phyloP scores from a whole-genome alignment of 2,888 invertebrate species.

The Colletes collaris region DNA sequence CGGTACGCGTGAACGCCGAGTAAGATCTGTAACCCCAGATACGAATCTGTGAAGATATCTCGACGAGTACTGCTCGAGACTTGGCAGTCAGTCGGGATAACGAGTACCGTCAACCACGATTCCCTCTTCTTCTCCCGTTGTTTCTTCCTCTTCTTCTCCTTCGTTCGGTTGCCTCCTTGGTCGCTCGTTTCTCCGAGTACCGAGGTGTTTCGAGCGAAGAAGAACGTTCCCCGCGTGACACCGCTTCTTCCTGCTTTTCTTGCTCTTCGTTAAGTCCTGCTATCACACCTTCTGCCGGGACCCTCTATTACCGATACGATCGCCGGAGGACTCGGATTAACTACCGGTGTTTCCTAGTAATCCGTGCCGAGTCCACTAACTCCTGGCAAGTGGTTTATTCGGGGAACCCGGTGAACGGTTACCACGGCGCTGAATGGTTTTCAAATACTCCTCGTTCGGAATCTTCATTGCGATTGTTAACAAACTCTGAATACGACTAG shows the following conservation, averaged over 20 bases:
- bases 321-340: constrained; percentile 59
- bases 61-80: constrained; percentile 61
- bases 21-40: constrained; percentile 71
- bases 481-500: too few relatives aligned
- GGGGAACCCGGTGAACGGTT: constrained; percentile 12
- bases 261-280: constrained; percentile 61
- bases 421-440: background rate
- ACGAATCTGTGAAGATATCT: constrained; percentile 70
- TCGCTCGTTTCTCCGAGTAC: constrained; percentile 37
- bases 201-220: constrained; percentile 52
- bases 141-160: constrained; percentile 16
- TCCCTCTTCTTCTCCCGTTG: constrained; percentile 32
- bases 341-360: constrained; percentile 65
- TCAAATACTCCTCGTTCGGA: constrained; percentile 8
- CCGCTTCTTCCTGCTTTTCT: constrained; percentile 53
- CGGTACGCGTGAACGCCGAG: constrained; percentile 17
- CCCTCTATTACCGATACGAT: constrained; percentile 65
- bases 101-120: constrained; percentile 68
- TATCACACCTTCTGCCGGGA: constrained; percentile 64
- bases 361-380: constrained; percentile 33
- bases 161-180: constrained; percentile 16
- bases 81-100: constrained; percentile 70
- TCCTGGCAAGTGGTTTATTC: constrained; percentile 6
- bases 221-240: constrained; percentile 58
- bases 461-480: constrained; percentile 9